Conservation (phyloP, 2,888 invertebrate species). For the Zaprionus bogoriensis region DNA sequence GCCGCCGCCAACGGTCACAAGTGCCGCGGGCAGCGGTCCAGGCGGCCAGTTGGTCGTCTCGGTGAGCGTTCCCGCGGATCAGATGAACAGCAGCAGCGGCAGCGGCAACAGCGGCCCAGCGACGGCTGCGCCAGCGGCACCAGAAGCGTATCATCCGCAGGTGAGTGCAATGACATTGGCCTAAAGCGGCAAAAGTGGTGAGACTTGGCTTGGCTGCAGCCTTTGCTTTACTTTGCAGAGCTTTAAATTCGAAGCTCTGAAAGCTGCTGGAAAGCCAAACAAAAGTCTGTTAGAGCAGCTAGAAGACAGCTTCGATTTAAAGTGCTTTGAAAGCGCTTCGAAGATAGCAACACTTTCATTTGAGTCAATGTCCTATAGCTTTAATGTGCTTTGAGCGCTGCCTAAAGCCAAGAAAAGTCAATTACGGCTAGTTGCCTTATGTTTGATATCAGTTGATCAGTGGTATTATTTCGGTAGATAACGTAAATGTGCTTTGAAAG, state of each 20-base stretch:
- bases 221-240: not conserved
- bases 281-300: too few species aligned
- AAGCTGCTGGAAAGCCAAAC: not conserved
- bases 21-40: not conserved
- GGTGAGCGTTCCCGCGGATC: constrained; percentile 32
- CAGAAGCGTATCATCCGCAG: constrained; percentile 90
- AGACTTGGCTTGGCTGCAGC: not conserved
- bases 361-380: not conserved
- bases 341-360: too few species aligned
- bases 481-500: too few species aligned
- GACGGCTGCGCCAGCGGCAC: constrained; percentile 13
- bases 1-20: constrained; percentile 9
- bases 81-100: constrained; percentile 25
- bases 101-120: constrained; percentile 17
- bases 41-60: constrained; percentile 31
- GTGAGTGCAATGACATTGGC: constrained; percentile 22
- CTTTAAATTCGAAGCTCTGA: not conserved
- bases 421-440: too few species aligned
- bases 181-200: not conserved
- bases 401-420: too few species aligned
- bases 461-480: too few species aligned
- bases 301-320: too few species aligned
- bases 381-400: not conserved
- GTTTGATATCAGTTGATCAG: too few species aligned
- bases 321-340: too few species aligned